Conservation (phyloP, 2,113 vertebrate species). For the Solea solea region DNA sequence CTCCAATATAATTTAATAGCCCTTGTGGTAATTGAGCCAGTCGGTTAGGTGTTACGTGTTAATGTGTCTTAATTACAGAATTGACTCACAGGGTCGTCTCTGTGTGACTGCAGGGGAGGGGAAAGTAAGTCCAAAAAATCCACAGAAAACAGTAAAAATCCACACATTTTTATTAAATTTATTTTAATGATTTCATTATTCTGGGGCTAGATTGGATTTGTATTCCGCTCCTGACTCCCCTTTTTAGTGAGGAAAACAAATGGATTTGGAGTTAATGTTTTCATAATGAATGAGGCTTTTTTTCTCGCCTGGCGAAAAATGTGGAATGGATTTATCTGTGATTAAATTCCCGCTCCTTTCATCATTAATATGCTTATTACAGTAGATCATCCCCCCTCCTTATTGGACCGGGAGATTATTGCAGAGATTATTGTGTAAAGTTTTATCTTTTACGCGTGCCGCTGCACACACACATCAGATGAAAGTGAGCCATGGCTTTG, state of each 20-base stretch:
- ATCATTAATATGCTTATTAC: slow-evolving; percentile 62
- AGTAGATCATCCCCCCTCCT: slow-evolving; percentile 8
- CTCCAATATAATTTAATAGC: slow-evolving; percentile 70
- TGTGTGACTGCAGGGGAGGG: background rate
- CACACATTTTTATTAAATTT: slow-evolving; percentile 43
- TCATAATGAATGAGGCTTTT: slow-evolving; percentile 32
- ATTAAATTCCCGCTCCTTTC: slow-evolving; percentile 62
- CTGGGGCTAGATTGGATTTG: slow-evolving; percentile 42
- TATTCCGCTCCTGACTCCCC: slow-evolving; percentile 25
- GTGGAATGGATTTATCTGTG: slow-evolving; percentile 64
- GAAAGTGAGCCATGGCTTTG: background rate
- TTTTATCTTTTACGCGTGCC: too few species aligned
- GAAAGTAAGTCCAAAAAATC: background rate
- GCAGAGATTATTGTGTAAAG: background rate
- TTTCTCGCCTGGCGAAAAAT: too few species aligned
- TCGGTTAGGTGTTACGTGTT: slow-evolving; percentile 68
- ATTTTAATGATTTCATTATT: slow-evolving; percentile 60
- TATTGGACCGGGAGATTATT: slow-evolving; percentile 55
- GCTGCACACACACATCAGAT: too few species aligned
- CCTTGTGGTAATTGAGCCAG: slow-evolving; percentile 65
- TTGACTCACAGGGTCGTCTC: slow-evolving; percentile 50
- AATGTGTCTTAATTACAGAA: slow-evolving; percentile 73
- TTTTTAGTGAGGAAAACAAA: slow-evolving; percentile 54
- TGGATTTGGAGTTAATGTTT: slow-evolving; percentile 55
- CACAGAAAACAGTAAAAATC: slow-evolving; percentile 25